Percentiles rank a stretch among this genome's conserved stretches.
Conservation (phyloP, 2,888 invertebrate genomes). For the Escarpia spicata region DNA sequence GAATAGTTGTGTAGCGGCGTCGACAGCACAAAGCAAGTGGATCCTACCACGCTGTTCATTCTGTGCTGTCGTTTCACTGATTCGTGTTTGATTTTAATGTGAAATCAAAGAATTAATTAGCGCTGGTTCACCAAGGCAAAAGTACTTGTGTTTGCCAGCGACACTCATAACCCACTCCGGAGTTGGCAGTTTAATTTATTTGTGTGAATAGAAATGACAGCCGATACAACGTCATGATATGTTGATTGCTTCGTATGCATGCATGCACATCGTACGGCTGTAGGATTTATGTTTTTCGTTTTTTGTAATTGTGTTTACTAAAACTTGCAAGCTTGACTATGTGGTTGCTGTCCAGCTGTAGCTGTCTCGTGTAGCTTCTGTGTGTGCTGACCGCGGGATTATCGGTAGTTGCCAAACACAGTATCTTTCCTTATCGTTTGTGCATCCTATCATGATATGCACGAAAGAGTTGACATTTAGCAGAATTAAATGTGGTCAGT, state of each 20-base stretch:
- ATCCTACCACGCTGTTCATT: background rate
- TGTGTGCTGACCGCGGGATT: background rate
- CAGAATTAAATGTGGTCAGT: background rate
- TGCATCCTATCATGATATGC: background rate
- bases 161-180: background rate
- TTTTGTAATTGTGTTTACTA: constrained; percentile 11
- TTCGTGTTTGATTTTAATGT: background rate
- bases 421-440: background rate
- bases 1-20: constrained; percentile 1
- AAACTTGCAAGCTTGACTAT: background rate
- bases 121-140: background rate
- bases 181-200: constrained; percentile 11
- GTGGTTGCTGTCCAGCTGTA: constrained; percentile 5
- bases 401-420: background rate
- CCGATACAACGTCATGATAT: background rate
- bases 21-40: background rate
- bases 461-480: background rate
- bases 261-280: background rate
- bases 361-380: background rate
- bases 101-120: background rate
- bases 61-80: background rate
- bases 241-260: background rate
- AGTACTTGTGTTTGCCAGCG: background rate
- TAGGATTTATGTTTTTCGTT: background rate
- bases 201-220: background rate